Conservation (phyloP, 1,140 invertebrate species). For the Nylanderia fulva region DNA sequence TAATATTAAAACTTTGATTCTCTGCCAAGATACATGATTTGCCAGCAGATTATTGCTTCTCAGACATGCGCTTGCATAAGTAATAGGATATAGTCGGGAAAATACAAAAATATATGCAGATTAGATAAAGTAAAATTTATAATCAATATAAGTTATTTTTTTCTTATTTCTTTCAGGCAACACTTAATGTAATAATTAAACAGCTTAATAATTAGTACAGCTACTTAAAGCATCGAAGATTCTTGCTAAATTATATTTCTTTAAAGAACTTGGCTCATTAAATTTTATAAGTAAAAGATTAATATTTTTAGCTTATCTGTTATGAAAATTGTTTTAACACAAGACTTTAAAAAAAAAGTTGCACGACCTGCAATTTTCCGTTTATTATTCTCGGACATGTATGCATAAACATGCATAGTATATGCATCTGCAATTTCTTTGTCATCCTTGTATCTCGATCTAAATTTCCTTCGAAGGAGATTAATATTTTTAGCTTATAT, state of each 20-base stretch:
- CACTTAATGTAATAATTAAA: neutral
- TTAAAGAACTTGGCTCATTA: neutral
- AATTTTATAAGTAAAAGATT: neutral
- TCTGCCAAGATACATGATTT: slow-evolving; percentile 79
- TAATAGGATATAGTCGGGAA: neutral
- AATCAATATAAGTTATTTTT: slow-evolving; percentile 17
- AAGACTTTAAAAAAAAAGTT: neutral
- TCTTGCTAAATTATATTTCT: neutral
- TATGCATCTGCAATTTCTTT: neutral
- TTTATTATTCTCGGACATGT: neutral
- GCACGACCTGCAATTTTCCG: no score
- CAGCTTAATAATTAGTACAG: neutral
- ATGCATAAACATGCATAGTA: no score
- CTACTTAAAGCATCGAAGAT: neutral
- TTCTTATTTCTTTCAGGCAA: no score
- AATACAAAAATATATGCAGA: neutral
- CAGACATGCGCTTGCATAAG: neutral
- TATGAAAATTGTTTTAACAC: neutral
- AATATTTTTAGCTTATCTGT: neutral
- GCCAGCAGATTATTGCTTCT: slow-evolving; percentile 64
- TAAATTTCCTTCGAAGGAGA: no score
- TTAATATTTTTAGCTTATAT: neutral
- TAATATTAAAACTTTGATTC: slow-evolving; percentile 81
- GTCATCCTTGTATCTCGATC: no score
- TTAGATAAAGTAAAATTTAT: neutral